These are phyloP conservation scores for Craterocephalus amniculus DNA, from an alignment of 2,797 vertebrate genomes.

Conservation along the genomic window DNA sequence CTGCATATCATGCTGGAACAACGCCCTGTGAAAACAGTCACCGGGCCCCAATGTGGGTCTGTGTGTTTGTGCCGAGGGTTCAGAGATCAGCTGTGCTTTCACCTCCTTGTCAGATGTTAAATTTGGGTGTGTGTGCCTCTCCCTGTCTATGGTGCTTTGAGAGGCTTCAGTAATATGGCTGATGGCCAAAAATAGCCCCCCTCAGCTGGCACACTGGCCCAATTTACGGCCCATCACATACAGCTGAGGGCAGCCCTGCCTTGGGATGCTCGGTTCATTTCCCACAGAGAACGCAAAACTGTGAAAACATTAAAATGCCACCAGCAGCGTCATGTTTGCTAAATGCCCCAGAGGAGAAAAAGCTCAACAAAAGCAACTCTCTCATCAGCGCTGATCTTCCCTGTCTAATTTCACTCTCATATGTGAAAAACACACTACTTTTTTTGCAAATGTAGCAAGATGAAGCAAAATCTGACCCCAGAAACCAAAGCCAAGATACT, in stretches of 20 bases:
- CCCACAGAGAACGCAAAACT: constrained; percentile 45
- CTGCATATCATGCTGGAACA: neutral
- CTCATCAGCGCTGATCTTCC: constrained; percentile 4
- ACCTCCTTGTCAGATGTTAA: constrained; percentile 58
- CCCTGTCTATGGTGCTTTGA: constrained; percentile 37
- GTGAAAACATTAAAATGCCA: constrained; percentile 47
- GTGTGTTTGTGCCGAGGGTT: constrained; percentile 28
- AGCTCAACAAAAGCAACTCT: constrained; percentile 19
- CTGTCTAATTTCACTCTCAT: constrained; percentile 8
- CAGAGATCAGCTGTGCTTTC: constrained; percentile 69
- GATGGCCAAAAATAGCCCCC: constrained; percentile 71
- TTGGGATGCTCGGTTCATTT: constrained; percentile 38
- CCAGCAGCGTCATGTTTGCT: constrained; percentile 10
- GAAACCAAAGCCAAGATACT: constrained; percentile 54
- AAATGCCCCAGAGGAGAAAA: constrained; percentile 26
- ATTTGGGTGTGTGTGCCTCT: constrained; percentile 39
- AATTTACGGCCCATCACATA: constrained; percentile 69
- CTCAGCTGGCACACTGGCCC: constrained; percentile 77
- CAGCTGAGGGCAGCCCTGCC: constrained; percentile 53
- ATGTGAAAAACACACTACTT: constrained; percentile 28
- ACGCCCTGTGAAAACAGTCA: neutral
- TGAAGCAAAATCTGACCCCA: constrained; percentile 47
- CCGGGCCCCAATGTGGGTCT: constrained; percentile 18
- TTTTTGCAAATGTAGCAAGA: constrained; percentile 59
- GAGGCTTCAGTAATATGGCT: constrained; percentile 65